Evolutionary conservation across 2,797 vertebrate species (phyloP), one percentile per base, ranked within the genome.

Genomic region (Myotis planiceps): DNA sequence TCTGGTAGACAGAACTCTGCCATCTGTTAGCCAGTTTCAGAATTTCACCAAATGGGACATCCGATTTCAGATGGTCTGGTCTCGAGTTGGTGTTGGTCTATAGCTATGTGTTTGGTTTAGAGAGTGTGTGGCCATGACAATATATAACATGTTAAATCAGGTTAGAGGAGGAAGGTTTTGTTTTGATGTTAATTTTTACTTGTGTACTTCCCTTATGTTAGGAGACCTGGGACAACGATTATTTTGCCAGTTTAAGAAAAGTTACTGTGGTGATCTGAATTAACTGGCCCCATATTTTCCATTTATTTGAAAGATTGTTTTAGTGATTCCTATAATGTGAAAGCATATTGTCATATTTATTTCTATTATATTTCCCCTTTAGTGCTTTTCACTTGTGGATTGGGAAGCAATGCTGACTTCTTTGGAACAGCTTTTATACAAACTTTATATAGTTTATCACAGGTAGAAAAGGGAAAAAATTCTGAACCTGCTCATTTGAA

Each of bases 121-220:
- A 49, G 29, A 47, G 9, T 6, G 27, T 63, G 19, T 68, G 58
- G 9, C 27, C 58, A 18, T 25, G 27, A 72, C 4, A 49, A 23
- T 21, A 37, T 12, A 66, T 72, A 71, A 55, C 7, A 72, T 5
- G 5, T 39, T 53, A 39, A 71, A 27, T 69, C 53, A 69, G 34
- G 19, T 42, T 13, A 10, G 13, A 37, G 37, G 15, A 89, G 29
- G 7, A 74, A 39, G 15, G 1, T 42, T 88, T 71, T 84, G 32
- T 23, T 71, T 79, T 45, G 18, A 37, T 86, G 94, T 94, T 83
- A 45, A 91, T 91, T 91, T 90, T 60, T 25, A 58, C 19, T 55
- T 69, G 55, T 21, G 21, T 45, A 85, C 2, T 85, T 4, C 7
- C 81, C 6, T 6, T 90, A 6, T 9, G 0, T 69, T 81, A 80